Evolutionary conservation across 2,113 vertebrate species (phyloP), one percentile per base, ranked within the genome.

Genomic region (Saguinus imperator): DNA sequence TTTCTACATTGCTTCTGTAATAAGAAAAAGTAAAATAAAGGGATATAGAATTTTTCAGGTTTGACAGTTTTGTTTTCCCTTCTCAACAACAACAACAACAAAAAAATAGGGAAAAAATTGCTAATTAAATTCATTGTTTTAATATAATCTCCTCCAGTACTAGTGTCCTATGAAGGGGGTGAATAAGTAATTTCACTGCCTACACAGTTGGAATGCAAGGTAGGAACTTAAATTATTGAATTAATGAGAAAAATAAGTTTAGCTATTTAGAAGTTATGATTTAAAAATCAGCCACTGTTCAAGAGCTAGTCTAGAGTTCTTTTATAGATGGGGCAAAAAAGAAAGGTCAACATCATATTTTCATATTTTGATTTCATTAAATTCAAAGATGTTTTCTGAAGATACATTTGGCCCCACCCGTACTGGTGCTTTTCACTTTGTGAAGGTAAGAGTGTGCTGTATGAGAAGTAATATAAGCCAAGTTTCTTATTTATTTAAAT

Each of bases 401-500:
- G 80, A 55, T 88, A 48, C 43, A 68, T 73, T 25, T 95, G 27
- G 64, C 29, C 5, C 2, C 10, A 58, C 10, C 12, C 13, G 50
- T 23, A 80, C 23, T 57, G 61, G 29, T 6, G 13, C 0, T 79
- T 82, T 89, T 80, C 52, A 89, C 66, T 64, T 66, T 40, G 20
- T 84, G 48, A 43, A 85, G 10, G 23, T 80, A 70, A 37, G n/a
- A 84, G n/a, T 87, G 25, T 0, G 20, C 25, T 75, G 0, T 16
- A 55, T n/a, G 25, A 80, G 57, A 87, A 79, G 94, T 83, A 55
- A 58, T 40, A 40, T 17, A 58, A 82, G 17, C 20, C 25, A 93
- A 18, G 9, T 75, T 64, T 77, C 50, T 79, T 80, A 55, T 58
- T 92, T 92, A 91, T 66, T 52, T 92, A 89, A 80, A 87, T 80